These are phyloP conservation scores for Choristoneura fumiferana DNA, from an alignment of 1,140 invertebrate species.

Conservation along the genomic window DNA sequence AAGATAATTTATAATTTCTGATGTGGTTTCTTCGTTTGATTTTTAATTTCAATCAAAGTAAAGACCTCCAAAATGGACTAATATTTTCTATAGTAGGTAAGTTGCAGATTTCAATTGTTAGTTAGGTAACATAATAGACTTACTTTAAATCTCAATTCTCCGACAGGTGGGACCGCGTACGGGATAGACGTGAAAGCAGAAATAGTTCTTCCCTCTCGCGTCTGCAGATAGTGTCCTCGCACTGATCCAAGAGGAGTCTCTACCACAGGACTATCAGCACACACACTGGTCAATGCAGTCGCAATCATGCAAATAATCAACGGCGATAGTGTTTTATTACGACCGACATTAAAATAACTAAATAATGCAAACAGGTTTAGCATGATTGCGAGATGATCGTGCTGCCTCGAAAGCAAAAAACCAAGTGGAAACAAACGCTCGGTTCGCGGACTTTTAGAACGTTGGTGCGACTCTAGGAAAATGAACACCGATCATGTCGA, in stretches of 20 bases:
- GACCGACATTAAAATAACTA: neutral
- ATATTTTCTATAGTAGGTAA: too few relatives aligned
- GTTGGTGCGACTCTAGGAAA: conserved; percentile 24
- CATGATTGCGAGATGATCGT: conserved; percentile 23
- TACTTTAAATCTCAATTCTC: conserved; percentile 82
- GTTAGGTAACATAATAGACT: conserved; percentile 18
- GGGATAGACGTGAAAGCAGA: conserved; percentile 80
- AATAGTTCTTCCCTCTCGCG: conserved; percentile 71
- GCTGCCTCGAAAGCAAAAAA: conserved; percentile 38
- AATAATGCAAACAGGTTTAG: conserved; percentile 18
- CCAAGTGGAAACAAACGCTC: conserved; percentile 40
- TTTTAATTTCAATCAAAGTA: too few relatives aligned
- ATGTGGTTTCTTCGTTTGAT: too few relatives aligned
- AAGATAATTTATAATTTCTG: too few relatives aligned
- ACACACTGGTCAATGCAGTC: conserved; percentile 22
- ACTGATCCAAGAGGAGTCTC: conserved; percentile 59
- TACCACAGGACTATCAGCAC: conserved; percentile 32
- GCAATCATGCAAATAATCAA: conserved; percentile 12
- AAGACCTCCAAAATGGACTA: too few relatives aligned
- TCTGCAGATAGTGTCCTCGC: conserved; percentile 69
- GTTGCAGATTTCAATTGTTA: too few relatives aligned
- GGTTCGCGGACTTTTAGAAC: conserved; percentile 33
- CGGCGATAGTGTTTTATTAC: neutral
- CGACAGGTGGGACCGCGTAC: conserved; percentile 82
- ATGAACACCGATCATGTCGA: conserved; percentile 21